Evolutionary conservation across 2,797 vertebrate genomes (phyloP), one percentile per base, ranked within the genome.

Genomic region (Oreonectes daqikongensis): DNA sequence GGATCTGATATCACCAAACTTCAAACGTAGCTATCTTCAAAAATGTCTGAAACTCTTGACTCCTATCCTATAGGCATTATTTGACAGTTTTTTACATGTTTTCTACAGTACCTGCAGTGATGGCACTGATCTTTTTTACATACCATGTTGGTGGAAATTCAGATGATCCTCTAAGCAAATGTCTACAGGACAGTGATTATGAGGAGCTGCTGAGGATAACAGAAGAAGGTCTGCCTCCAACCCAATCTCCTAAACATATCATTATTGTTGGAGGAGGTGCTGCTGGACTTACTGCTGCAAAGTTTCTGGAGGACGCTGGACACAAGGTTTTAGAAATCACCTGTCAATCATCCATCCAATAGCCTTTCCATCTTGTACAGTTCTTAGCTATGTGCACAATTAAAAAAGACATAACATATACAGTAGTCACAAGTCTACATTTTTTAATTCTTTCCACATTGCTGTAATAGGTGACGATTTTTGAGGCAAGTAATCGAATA

Each of bases 131-230:
- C 2, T 75, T 90, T 38, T 85, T 87, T 35, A 79, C 18, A 8
- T 70, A 55, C 32, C 17, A 77, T 26, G 86, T 85, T 18, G 86
- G 73, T 11, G 89, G 86, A 52, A 80, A 78, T 72, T 69, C 59
- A 6, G 84, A 82, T 5, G 92, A 94, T 85, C 90, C 90, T 22
- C 83, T 96, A 10, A 75, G 78, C 1, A 90, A 91, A 0, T 96
- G 95, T 79, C 88, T 94, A 30, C 84, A 87, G 0, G 95, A 96
- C 64, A 59, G 82, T 0, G 94, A 96, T 90, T 95, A 95, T 44
- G 81, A 84, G 2, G 87, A 91, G 71, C 93, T 96, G 4, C 87
- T 94, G 3, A 70, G 81, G 61, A 88, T 95, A 0, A 84, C 92
- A 48, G 82, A 88, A 0, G 78, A 86, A 68, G 95, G 94, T 7